Evolutionary conservation across 2,888 invertebrate species (phyloP).

Genomic region (Romanomermis culicivorax): DNA sequence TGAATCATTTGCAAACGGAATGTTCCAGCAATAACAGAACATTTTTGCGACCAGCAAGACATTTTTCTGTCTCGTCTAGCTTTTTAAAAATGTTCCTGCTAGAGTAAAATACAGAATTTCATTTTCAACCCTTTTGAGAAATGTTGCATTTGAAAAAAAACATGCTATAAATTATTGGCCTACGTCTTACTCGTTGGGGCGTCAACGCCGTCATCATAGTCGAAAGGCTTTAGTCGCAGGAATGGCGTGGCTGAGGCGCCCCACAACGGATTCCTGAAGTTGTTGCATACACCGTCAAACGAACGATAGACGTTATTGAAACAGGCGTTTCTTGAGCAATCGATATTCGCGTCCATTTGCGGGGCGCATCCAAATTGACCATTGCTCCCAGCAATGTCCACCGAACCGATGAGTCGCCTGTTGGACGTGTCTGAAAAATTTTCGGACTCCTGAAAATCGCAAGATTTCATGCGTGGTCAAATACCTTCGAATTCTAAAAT

Average conservation of each 20-base stretch:
- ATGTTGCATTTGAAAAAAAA: too few relatives aligned
- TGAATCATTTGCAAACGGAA: too few relatives aligned
- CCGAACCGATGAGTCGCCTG: background rate
- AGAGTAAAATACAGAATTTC: too few relatives aligned
- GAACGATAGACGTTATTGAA: slow-evolving; percentile 67
- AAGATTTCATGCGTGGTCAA: background rate
- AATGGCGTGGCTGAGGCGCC: slow-evolving; percentile 76
- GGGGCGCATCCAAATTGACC: background rate
- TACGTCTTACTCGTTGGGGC: slow-evolving; percentile 18
- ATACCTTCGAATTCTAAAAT: background rate
- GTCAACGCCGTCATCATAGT: slow-evolving; percentile 23
- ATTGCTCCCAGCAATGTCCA: slow-evolving; percentile 1
- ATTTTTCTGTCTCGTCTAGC: too few relatives aligned
- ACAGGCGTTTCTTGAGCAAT: slow-evolving; percentile 58
- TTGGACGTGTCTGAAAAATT: background rate
- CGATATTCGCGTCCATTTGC: background rate
- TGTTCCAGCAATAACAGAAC: too few relatives aligned
- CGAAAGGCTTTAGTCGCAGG: slow-evolving; percentile 36
- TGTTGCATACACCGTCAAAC: slow-evolving; percentile 85
- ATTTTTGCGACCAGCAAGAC: too few relatives aligned
- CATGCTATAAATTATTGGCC: too few relatives aligned
- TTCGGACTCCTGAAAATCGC: background rate
- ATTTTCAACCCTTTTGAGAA: too few relatives aligned
- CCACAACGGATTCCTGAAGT: slow-evolving; percentile 67
- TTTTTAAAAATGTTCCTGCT: too few relatives aligned